Evolutionary conservation across 2,888 invertebrate species (phyloP).

Genomic region (Tetragnatha montana): DNA sequence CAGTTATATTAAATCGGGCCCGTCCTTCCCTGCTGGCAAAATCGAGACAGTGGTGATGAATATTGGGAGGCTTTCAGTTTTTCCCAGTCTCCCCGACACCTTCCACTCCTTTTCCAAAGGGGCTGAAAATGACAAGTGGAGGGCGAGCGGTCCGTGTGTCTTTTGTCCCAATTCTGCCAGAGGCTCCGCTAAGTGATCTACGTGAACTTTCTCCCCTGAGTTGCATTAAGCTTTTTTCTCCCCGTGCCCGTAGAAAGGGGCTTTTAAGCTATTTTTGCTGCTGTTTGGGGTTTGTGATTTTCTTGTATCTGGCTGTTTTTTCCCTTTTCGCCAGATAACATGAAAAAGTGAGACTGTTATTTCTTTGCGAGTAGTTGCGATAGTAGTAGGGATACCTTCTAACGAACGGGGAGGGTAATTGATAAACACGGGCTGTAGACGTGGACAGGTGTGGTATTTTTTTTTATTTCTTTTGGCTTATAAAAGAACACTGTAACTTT

Average conservation of each 20-base stretch:
- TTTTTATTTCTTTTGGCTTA: too few species aligned
- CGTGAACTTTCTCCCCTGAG: constrained; percentile 33
- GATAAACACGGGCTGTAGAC: neutral
- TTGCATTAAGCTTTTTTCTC: constrained; percentile 56
- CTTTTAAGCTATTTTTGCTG: constrained; percentile 47
- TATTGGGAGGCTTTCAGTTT: constrained; percentile 34
- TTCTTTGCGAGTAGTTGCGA: constrained; percentile 13
- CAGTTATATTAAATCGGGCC: constrained; percentile 52
- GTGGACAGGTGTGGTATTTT: neutral
- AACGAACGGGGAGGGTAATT: constrained; percentile 11
- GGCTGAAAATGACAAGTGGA: constrained; percentile 65
- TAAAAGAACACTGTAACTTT: too few species aligned
- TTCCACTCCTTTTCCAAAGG: constrained; percentile 53
- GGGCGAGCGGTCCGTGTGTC: constrained; percentile 46
- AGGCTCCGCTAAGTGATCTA: constrained; percentile 57
- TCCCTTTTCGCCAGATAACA: constrained; percentile 19
- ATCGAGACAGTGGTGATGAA: constrained; percentile 56
- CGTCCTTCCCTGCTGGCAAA: constrained; percentile 51
- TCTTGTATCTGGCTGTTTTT: constrained; percentile 35
- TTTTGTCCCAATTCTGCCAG: constrained; percentile 66
- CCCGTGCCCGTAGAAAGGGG: constrained; percentile 25
- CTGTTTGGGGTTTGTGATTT: constrained; percentile 33
- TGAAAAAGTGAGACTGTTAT: constrained; percentile 17
- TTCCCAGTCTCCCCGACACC: constrained; percentile 47
- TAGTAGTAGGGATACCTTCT: neutral